These are phyloP conservation scores for Bubo scandiacus DNA, from an alignment of 2,113 vertebrate species.

Conservation along the genomic window DNA sequence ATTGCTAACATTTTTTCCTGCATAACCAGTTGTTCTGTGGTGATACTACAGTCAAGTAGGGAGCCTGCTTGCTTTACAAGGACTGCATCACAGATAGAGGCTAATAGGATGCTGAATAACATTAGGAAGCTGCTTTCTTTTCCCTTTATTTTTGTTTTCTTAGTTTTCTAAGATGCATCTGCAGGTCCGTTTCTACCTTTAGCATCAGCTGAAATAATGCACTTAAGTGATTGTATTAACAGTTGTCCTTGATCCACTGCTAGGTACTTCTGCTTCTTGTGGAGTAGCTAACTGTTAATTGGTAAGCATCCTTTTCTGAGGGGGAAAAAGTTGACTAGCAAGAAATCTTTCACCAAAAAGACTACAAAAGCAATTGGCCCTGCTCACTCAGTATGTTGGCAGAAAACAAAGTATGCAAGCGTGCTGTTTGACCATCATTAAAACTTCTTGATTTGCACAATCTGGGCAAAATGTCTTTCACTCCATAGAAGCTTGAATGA, in stretches of 20 bases:
- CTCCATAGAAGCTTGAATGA: background rate
- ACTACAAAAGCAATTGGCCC: background rate
- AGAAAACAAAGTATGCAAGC: background rate
- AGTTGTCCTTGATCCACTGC: background rate
- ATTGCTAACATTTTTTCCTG: background rate
- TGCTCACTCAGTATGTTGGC: background rate
- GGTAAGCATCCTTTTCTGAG: background rate
- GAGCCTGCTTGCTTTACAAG: background rate
- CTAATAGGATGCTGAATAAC: background rate
- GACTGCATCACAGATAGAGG: background rate
- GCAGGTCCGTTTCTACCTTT: background rate
- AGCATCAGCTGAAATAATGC: conserved; percentile 1
- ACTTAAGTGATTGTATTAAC: background rate
- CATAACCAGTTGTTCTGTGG: background rate
- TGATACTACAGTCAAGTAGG: background rate
- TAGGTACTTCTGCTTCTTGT: background rate
- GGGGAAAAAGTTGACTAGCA: background rate
- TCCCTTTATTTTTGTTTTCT: background rate
- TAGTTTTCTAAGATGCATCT: background rate
- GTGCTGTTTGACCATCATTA: background rate
- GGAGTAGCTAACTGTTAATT: background rate
- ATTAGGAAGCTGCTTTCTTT: background rate
- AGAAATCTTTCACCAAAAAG: background rate
- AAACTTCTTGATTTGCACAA: background rate
- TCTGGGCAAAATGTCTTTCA: background rate